Conservation (phyloP, 1,140 invertebrate genomes). For the Papilio dardanus region DNA sequence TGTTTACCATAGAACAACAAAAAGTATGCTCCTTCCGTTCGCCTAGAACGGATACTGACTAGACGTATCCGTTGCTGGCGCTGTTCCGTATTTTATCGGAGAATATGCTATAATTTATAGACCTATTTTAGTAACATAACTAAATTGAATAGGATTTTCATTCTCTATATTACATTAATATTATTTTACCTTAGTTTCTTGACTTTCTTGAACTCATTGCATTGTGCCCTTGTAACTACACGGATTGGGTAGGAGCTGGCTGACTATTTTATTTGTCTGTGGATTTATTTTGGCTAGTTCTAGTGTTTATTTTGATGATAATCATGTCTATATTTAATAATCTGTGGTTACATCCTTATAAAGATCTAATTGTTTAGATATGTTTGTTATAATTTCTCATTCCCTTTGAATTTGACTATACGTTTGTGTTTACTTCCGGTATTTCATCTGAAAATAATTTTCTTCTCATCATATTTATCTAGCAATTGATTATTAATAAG, state of each 20-base stretch:
- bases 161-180: not conserved
- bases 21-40: conserved; percentile 33
- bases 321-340: too few relatives aligned
- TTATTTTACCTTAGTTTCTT: too few relatives aligned
- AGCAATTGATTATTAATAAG: not conserved
- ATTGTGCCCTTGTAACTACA: too few relatives aligned
- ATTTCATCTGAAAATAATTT: not conserved
- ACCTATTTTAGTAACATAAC: conserved; percentile 23
- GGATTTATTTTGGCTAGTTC: too few relatives aligned
- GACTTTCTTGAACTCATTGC: too few relatives aligned
- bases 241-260: too few relatives aligned
- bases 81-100: conserved; percentile 25
- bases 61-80: conserved; percentile 29
- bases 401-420: too few relatives aligned
- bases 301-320: too few relatives aligned
- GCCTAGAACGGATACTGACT: conserved; percentile 31
- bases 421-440: not conserved
- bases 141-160: conserved; percentile 7
- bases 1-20: conserved; percentile 34
- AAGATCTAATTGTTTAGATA: too few relatives aligned
- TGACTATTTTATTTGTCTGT: too few relatives aligned
- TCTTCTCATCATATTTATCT: not conserved
- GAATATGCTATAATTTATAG: conserved; percentile 30
- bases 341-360: too few relatives aligned
- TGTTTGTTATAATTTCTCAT: too few relatives aligned